Percentiles rank a stretch among this genome's conserved stretches.
Evolutionary conservation across 2,888 invertebrate genomes (phyloP).

Genomic region (Cylindroiulus punctatus): DNA sequence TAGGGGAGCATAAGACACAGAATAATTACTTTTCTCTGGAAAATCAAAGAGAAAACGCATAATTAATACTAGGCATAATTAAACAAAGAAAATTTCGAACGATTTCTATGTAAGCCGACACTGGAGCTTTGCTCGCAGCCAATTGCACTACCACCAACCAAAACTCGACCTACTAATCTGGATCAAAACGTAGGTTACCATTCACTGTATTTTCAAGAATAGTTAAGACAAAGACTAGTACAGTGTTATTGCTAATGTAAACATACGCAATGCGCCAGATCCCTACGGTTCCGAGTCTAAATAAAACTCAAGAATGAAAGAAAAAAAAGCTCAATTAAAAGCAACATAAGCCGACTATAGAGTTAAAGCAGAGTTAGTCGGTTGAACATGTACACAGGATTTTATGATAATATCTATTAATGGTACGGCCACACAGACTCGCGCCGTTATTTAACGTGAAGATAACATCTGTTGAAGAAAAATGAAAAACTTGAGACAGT

Average conservation of each 20-base stretch:
- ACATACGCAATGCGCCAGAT: slow-evolving; percentile 27
- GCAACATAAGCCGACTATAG: slow-evolving; percentile 11
- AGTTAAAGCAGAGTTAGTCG: slow-evolving; percentile 5
- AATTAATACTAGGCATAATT: background rate
- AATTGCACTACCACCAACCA: slow-evolving; percentile 62
- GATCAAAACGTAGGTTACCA: background rate
- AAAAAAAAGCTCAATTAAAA: slow-evolving; percentile 15
- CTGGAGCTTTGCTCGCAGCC: background rate
- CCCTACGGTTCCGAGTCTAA: background rate
- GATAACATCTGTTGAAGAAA: slow-evolving; percentile 35
- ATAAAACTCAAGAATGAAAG: background rate
- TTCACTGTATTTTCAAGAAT: background rate
- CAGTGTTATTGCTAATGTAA: slow-evolving; percentile 27
- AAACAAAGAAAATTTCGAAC: slow-evolving; percentile 66
- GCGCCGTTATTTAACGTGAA: slow-evolving; percentile 9
- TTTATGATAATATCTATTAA: slow-evolving; percentile 37
- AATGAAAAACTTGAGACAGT: slow-evolving; percentile 25
- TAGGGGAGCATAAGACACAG: slow-evolving; percentile 56
- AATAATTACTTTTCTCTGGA: slow-evolving; percentile 72
- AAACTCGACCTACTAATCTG: background rate
- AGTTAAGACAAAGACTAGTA: slow-evolving; percentile 16
- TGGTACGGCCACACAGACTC: background rate
- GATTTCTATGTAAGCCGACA: slow-evolving; percentile 61
- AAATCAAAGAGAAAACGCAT: slow-evolving; percentile 59
- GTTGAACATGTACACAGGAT: slow-evolving; percentile 8